These are phyloP conservation scores for Sclerurus mexicanus DNA, from an alignment of 2,113 vertebrate species.

Conservation along the genomic window DNA sequence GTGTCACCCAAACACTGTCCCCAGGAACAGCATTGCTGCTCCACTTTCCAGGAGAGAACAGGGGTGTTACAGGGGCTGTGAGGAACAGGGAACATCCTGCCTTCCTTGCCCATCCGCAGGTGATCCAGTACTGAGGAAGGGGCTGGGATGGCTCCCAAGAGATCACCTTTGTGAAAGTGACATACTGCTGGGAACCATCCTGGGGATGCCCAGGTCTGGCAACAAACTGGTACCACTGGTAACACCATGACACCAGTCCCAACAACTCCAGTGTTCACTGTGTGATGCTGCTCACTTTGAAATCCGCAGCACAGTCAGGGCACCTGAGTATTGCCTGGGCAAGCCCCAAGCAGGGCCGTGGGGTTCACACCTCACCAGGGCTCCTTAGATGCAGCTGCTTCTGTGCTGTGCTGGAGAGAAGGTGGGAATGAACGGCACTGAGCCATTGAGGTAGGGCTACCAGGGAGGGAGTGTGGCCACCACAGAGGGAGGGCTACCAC, in stretches of 20 bases:
- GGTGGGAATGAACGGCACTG: not conserved
- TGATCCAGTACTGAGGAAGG: fast-evolving
- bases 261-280: fast-evolving
- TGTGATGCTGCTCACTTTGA: not conserved
- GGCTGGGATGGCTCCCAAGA: not conserved
- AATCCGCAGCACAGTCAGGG: fast-evolving
- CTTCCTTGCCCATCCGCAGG: fast-evolving
- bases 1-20: not conserved
- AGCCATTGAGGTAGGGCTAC: fast-evolving
- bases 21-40: not conserved
- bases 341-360: fast-evolving
- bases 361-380: not conserved
- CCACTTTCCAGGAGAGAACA: not conserved
- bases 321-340: fast-evolving
- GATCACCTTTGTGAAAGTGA: not conserved
- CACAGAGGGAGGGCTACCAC: not conserved
- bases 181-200: not conserved
- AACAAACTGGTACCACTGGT: not conserved
- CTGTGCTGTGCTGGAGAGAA: not conserved
- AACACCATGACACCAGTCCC: fast-evolving
- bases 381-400: fast-evolving
- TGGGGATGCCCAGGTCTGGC: not conserved
- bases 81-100: not conserved
- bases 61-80: fast-evolving
- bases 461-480: not conserved